Base-by-base conservation (phyloP, 2,113 vertebrate genomes). In the Clarias magur region DNA sequence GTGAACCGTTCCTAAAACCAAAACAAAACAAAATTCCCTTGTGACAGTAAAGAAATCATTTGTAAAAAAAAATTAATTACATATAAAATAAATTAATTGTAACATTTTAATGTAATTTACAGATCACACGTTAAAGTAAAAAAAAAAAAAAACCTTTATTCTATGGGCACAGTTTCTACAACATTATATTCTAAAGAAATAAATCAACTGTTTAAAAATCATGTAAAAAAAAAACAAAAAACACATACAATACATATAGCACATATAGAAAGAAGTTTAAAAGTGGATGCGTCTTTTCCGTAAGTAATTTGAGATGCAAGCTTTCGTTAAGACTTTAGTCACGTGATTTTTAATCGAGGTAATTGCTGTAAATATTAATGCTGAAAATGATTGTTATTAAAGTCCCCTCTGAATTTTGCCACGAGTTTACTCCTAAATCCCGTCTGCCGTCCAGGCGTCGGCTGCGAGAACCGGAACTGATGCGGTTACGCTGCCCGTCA, bases 401-500 rank as follows among this genome's bases (percentile, higher is more conserved):
- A 48, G 48, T 48, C 8, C 48, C 48, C 7, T 48, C 48, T 48
- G 6, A 48, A 48, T 19, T 59, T 59, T 59, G 13, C 17, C 17
- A 2, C 16, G 17, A 4, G 15, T 19, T 59, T 25, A 80, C 48
- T 19, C 56, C 30, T 25, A 67, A 65, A 76, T 63, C 17, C 42
- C 9, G 60, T 68, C 17, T 53, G 27, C 56, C 59, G 23, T 63
- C 7, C n/a, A 79, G 54, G 4, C 23, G 2, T 27, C n/a, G 59
- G 84, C 82, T 73, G 48, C 75, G n/a, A 83, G 60, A 34, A 34
- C 75, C 25, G 82, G 57, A 88, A 87, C 12, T 25, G 72, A 89
- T 76, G 62, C 65, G 67, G 81, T 82, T 68, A 72, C 57, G 48
- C 83, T 80, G 87, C 54, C 85, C 34, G 79, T 89, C 88, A 89